Percentiles rank a stretch among this genome's conserved stretches.
Evolutionary conservation across 1,140 invertebrate species (phyloP).

Genomic region (Dinothrombium tinctorium): DNA sequence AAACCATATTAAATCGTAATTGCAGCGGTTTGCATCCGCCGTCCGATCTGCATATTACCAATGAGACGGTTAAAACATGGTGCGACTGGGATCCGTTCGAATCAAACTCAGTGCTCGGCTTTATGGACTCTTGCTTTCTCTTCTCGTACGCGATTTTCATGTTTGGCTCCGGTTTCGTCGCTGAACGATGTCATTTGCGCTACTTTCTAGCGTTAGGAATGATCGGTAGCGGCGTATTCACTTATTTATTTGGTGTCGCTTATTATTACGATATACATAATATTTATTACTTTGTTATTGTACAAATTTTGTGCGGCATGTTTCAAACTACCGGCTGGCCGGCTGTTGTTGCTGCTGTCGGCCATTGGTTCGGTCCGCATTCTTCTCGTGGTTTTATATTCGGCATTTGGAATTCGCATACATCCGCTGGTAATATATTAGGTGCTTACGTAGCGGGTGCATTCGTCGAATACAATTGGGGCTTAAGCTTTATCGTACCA

Average conservation of each 20-base stretch:
- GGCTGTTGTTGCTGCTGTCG: slow-evolving; percentile 71
- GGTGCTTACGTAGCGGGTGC: slow-evolving; percentile 50
- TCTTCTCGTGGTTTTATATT: slow-evolving; percentile 54
- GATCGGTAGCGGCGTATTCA: slow-evolving; percentile 62
- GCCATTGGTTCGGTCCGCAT: slow-evolving; percentile 66
- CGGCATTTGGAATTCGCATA: slow-evolving; percentile 86
- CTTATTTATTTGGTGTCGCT: slow-evolving; percentile 70
- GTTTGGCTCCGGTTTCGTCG: slow-evolving; percentile 69
- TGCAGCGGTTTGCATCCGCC: slow-evolving; percentile 38
- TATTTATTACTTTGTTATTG: slow-evolving; percentile 55
- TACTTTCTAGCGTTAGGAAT: slow-evolving; percentile 75
- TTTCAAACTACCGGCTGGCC: slow-evolving; percentile 80
- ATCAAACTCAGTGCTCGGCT: slow-evolving; percentile 53
- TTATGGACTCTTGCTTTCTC: slow-evolving; percentile 70
- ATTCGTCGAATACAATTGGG: slow-evolving; percentile 70
- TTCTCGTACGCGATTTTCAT: slow-evolving; percentile 79
- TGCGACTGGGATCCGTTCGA: slow-evolving; percentile 83
- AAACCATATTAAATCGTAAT: slow-evolving; percentile 61
- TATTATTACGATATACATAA: slow-evolving; percentile 55
- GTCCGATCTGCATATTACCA: slow-evolving; percentile 26
- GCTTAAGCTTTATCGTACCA: slow-evolving; percentile 71
- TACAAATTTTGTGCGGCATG: slow-evolving; percentile 48
- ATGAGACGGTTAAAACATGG: slow-evolving; percentile 43
- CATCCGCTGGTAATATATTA: slow-evolving; percentile 82
- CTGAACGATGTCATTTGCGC: slow-evolving; percentile 67